Evolutionary conservation across 2,888 invertebrate genomes (phyloP).

Genomic region (Philhelius pedissequus): DNA sequence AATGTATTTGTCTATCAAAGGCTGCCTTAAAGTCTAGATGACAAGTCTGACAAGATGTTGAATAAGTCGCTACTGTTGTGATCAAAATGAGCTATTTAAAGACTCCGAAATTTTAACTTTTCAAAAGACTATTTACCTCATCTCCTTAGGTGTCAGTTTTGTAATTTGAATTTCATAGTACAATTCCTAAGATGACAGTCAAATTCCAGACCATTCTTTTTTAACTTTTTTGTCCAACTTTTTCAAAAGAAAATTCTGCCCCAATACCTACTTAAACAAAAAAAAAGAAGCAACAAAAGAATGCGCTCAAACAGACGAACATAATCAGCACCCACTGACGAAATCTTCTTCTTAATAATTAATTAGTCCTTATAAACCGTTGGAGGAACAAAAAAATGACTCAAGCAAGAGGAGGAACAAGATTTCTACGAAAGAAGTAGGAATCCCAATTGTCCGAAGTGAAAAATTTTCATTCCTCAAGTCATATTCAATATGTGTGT

Average conservation of each 20-base stretch:
- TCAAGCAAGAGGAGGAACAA: neutral
- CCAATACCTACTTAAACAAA: neutral
- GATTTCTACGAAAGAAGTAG: neutral
- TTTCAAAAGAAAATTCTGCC: neutral
- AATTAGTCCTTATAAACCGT: constrained; percentile 49
- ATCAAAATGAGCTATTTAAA: too few relatives aligned
- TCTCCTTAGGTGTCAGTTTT: neutral
- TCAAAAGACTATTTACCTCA: neutral
- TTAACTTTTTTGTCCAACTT: neutral
- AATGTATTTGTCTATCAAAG: too few relatives aligned
- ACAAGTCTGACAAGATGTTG: neutral
- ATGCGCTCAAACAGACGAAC: constrained; percentile 17
- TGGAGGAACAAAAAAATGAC: neutral
- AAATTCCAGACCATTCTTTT: neutral
- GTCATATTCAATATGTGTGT: constrained; percentile 11
- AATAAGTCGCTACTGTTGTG: neutral
- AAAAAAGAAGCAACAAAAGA: constrained; percentile 49
- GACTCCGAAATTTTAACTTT: neutral
- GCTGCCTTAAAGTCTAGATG: too few relatives aligned
- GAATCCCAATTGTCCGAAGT: constrained; percentile 15
- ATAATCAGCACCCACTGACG: constrained; percentile 45
- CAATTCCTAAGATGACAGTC: constrained; percentile 30
- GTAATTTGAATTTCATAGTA: constrained; percentile 45
- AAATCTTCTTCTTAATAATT: constrained; percentile 60
- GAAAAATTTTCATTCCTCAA: constrained; percentile 28